Conservation (phyloP, 2,888 invertebrate species). For the Morpho deidamia region DNA sequence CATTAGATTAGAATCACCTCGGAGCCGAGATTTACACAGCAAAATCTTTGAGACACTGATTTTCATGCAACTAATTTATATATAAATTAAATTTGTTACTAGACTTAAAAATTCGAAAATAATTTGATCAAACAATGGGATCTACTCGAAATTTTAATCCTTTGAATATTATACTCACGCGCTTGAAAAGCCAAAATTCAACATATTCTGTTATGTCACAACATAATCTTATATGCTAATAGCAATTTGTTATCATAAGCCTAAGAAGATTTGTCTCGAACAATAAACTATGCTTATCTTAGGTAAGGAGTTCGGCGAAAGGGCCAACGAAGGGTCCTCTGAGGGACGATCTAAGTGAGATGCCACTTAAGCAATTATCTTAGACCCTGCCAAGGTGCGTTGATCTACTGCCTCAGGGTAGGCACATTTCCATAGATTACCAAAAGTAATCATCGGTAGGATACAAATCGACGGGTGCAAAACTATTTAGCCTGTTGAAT, state of each 20-base stretch:
- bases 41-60: no score
- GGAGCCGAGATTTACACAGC: no score
- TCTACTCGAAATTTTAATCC: no score
- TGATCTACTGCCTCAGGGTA: conserved; percentile 22
- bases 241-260: conserved; percentile 30
- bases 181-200: no score
- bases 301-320: conserved; percentile 31
- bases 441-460: background rate
- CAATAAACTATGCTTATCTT: conserved; percentile 36
- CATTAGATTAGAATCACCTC: no score
- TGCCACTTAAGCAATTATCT: conserved; percentile 38
- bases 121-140: no score
- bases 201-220: conserved; percentile 1
- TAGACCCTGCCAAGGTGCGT: conserved; percentile 26
- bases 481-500: no score
- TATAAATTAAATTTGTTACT: no score
- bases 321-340: conserved; percentile 27
- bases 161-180: no score
- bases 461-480: no score
- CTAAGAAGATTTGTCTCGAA: conserved; percentile 31
- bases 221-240: conserved; percentile 24
- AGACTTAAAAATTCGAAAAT: no score
- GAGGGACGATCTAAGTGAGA: conserved; percentile 32
- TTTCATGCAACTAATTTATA: no score
- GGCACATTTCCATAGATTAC: conserved; percentile 11